Base-by-base conservation (phyloP, 2,797 vertebrate species). In the Echiichthys vipera region DNA sequence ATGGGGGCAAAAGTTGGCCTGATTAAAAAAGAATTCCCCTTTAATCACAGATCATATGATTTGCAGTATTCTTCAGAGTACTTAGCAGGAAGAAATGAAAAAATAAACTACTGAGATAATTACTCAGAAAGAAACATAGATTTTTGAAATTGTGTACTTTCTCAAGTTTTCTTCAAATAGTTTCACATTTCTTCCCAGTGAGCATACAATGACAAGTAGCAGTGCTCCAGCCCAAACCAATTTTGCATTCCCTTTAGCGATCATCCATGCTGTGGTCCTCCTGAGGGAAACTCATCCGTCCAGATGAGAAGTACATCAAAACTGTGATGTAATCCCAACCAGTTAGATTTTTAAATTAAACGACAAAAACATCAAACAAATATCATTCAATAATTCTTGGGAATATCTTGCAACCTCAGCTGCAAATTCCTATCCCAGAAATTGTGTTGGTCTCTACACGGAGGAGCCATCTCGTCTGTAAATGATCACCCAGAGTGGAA, bases 11-110 rank as follows among this genome's bases (percentile, higher is more conserved):
- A 64, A 63, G 58, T 82, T 46, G 45, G 34, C 40, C 64, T 27
- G 45, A 72, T 64, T 71, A 37, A 27, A 42, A 58, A 13, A 8
- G 64, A 84, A 82, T 82, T 62, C 74, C 50, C 51, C 34, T 68
- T 56, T 81, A 83, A 88, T 84, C 76, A 42, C 49, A 77, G 73
- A 74, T 81, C 58, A 80, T 68, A 80, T 83, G 46, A 71, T 67
- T 81, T 69, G 42, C 62, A 67, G 37, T 81, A 88, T 87, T 87
- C 81, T 49, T 81, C 10, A 2, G 64, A 47, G 80, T 67, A 74
- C 77, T 86, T 70, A 75, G 42, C 53, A 27, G 34, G 43, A 65
- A 55, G 70, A 49, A 9, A 30, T 18, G 17, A 53, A 6, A 2
- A 5, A 34, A 20, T 34, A 2, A 8, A 34, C n/a, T 13, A 20